Conservation (phyloP, 2,888 invertebrate genomes). For the Salpingus planirostris region DNA sequence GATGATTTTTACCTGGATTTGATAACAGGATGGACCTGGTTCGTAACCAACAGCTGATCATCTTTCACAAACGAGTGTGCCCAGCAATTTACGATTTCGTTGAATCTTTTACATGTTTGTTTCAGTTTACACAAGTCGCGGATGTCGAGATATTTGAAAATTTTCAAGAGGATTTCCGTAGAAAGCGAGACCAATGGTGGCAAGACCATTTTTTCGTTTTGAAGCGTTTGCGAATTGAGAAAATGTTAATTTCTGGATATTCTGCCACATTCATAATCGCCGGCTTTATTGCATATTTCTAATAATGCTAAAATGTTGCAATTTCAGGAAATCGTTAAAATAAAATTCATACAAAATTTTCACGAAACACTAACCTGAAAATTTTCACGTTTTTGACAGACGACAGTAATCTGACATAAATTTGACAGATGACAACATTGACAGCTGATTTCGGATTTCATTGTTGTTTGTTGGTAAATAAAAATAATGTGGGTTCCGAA, state of each 20-base stretch:
- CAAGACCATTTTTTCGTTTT: constrained; percentile 5
- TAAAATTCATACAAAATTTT: no score
- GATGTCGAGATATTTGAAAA: constrained; percentile 46
- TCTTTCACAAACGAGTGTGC: constrained; percentile 19
- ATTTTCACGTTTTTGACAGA: not conserved
- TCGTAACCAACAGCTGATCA: constrained; percentile 13
- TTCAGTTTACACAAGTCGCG: constrained; percentile 45
- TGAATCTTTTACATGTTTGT: constrained; percentile 43
- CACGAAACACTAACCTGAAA: not conserved
- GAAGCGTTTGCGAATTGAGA: no score
- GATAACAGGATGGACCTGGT: constrained; percentile 8
- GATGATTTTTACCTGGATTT: constrained; percentile 4
- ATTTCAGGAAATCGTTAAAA: not conserved
- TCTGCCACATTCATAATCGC: no score
- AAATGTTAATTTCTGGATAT: no score
- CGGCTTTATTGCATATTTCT: no score
- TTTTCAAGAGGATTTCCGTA: constrained; percentile 44
- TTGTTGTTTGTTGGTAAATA: not conserved
- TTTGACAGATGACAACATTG: not conserved
- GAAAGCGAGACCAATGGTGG: constrained; percentile 29
- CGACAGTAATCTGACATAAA: not conserved
- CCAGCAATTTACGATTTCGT: constrained; percentile 38
- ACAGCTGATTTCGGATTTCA: not conserved
- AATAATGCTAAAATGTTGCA: no score
- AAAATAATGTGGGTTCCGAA: not conserved